Evolutionary conservation across 35 echinoderm and acorn worm species (phyloP), one percentile per base, ranked within the genome.

Genomic region (Ptychodera flava): DNA sequence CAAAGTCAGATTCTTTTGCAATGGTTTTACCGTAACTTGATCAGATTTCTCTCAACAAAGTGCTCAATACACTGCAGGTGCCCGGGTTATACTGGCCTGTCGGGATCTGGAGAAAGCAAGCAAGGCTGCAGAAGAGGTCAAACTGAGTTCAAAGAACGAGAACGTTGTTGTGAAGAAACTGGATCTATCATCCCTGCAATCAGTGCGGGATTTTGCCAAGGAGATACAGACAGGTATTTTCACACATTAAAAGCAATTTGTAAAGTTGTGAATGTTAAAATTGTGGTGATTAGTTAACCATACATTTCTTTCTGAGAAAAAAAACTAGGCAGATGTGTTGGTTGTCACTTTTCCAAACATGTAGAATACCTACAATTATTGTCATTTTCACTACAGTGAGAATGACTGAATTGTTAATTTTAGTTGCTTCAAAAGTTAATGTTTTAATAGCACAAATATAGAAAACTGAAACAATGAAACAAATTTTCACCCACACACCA

Each of bases 1-100:
- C 45, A 64, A 64, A 64, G 45, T 22, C 45, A 64, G 45, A 22
- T 6, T 64, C 45, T 64, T 64, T 64, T 12, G 45, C 45, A 12
- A 64, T 12, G 45, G 45, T 64, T 12, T 64, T 64, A 64, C 6
- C 22, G 45, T 64, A 12, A 64, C 22, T 64, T 6, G 6, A 64
- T 64, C 22, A 64, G 6, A 22, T 64, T 12, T 64, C 22, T 64
- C 22, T 6, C 22, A 12, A 12, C 22, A 64, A 6, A 64, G 6
- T 64, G 45, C 22, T 22, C n/a, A n/a, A 64, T 64, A 6, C 22
- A 12, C 6, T 64, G 22, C 22, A 87, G 95, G 94, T 32, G 94
- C 94, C 2, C 85, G 85, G 1, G 81, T 97, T 6, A 93, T 97
- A 78, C 31, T 97, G 35, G 95, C 85, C 33, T 97, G 95, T 84